Evolutionary conservation across 2,797 vertebrate genomes (phyloP), one percentile per base, ranked within the genome.

Genomic region (Cetoscarus ocellatus): DNA sequence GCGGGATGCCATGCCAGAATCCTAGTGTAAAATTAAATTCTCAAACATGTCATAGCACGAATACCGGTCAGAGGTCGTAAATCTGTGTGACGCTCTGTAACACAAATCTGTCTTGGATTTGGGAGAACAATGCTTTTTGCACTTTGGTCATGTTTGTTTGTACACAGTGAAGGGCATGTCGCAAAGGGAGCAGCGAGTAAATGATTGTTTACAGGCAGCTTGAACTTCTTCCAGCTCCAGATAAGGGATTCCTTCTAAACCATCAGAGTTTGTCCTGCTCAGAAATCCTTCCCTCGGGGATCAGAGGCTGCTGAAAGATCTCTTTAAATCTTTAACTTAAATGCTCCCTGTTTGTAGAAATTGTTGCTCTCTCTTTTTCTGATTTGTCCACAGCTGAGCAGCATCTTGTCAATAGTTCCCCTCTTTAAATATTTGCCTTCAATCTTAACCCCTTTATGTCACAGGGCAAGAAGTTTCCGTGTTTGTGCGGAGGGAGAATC

Each of bases 371-470:
- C 17, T 8, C 51, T 67, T 43, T 15, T 73, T 68, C 72, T 67
- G 43, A 60, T 49, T 62, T 61, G 53, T 57, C 60, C 38, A 59
- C 69, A 80, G 87, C 68, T 65, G 57, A 35, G 68, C 40, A 51
- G 54, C 50, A 70, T 87, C 81, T 76, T 60, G 62, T 62, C 82
- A 80, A 88, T 53, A 75, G 67, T 64, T 42, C 43, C 75, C 66
- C 75, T 78, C 62, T 67, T 89, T 74, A 88, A 91, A 91, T 89
- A 90, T 93, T 93, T 93, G 86, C 76, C 70, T 79, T 78, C 66
- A 82, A 61, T 86, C 64, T 77, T 85, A 86, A 83, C 66, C 71
- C 77, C 84, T 74, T 82, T 3, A 45, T 90, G 89, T 89, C 90
- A 89, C 51, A 77, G 75, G 90, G 85, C 82, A 82, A 78, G 86